A percentile compares a stretch with the other conserved stretches of the same genome.
phyloP scores from a whole-genome alignment of 2,797 vertebrate genomes.

The Parotocinclus haroldoi region DNA sequence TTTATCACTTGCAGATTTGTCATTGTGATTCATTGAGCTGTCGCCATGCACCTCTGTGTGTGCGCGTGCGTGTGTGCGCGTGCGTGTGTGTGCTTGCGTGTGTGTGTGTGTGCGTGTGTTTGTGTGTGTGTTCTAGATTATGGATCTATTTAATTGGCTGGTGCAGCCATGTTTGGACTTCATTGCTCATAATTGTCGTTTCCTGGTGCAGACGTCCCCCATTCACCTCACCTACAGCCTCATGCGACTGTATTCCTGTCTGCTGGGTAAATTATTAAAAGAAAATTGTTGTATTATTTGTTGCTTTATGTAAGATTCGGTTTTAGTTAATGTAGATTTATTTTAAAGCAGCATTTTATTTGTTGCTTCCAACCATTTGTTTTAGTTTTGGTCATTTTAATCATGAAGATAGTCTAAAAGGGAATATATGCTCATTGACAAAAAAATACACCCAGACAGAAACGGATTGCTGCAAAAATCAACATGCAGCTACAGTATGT shows the following conservation, averaged over 20 bases:
- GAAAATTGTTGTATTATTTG: no score
- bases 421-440: no score
- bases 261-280: slow-evolving; percentile 84
- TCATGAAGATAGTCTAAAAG: no score
- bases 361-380: no score
- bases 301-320: no score
- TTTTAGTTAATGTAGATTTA: no score
- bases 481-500: no score
- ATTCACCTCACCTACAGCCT: slow-evolving; percentile 81
- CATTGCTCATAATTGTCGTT: slow-evolving; percentile 72
- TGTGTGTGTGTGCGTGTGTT: slow-evolving; percentile 25
- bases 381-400: no score
- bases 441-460: no score
- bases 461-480: no score
- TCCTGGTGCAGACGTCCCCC: slow-evolving; percentile 79
- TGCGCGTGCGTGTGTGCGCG: background rate
- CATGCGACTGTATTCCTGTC: slow-evolving; percentile 82
- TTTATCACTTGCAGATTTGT: background rate
- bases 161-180: slow-evolving; percentile 87
- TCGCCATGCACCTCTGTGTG: slow-evolving; percentile 9
- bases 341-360: no score
- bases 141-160: slow-evolving; percentile 85
- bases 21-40: background rate
- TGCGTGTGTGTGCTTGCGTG: background rate
- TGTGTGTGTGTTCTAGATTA: slow-evolving; percentile 66